Conservation (phyloP, 2,797 vertebrate genomes). For the Chrosomus eos region DNA sequence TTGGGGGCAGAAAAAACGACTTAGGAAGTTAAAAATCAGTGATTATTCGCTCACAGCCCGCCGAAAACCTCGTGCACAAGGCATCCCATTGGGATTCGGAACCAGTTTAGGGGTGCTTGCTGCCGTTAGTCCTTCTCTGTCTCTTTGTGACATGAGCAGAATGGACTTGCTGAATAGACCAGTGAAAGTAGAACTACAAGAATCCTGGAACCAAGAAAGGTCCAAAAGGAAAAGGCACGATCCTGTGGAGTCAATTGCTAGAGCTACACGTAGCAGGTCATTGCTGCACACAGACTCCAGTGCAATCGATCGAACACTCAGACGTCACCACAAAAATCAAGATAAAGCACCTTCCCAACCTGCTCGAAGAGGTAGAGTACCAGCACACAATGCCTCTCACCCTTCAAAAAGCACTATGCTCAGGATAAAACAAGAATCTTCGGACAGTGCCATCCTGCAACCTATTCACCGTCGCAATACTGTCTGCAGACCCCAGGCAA, state of each 20-base stretch:
- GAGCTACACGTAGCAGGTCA: conserved; percentile 75
- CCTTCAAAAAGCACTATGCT: conserved; percentile 61
- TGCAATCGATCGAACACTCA: conserved; percentile 13
- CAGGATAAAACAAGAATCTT: conserved; percentile 76
- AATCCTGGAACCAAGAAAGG: conserved; percentile 53
- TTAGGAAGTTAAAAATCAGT: conserved; percentile 82
- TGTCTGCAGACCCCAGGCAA: conserved; percentile 16
- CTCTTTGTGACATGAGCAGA: conserved; percentile 74
- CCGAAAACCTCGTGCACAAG: conserved; percentile 70
- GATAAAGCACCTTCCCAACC: conserved; percentile 39
- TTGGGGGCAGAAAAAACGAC: conserved; percentile 84
- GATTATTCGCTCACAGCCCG: conserved; percentile 81
- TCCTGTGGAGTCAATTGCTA: conserved; percentile 64
- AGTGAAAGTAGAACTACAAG: conserved; percentile 67
- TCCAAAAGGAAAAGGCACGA: conserved; percentile 58
- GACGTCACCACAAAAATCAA: conserved; percentile 35
- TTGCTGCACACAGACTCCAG: conserved; percentile 58
- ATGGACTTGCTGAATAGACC: conserved; percentile 70
- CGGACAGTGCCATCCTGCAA: conserved; percentile 68
- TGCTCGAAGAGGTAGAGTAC: conserved; percentile 58
- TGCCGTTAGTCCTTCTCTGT: conserved; percentile 66
- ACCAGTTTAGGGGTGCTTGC: conserved; percentile 48
- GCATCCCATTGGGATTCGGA: conserved; percentile 58
- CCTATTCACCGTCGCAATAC: conserved; percentile 44
- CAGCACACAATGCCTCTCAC: conserved; percentile 49